Conservation (phyloP, 2,113 vertebrate genomes). For the Sceloporus undulatus region DNA sequence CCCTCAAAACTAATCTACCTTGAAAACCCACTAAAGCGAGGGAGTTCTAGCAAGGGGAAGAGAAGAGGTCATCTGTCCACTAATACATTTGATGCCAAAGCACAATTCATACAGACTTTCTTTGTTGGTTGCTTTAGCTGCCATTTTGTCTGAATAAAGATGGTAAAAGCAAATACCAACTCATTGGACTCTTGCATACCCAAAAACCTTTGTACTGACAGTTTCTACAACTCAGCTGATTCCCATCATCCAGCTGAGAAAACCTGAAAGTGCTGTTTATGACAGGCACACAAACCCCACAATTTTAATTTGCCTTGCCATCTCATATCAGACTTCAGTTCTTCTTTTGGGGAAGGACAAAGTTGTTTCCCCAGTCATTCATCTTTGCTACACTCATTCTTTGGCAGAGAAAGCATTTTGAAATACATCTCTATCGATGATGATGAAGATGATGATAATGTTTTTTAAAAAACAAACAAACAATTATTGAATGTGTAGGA, state of each 20-base stretch:
- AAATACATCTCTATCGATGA: neutral
- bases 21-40: slow-evolving; percentile 1
- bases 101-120: neutral
- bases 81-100: slow-evolving; percentile 20
- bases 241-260: neutral
- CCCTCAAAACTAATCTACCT: slow-evolving; percentile 2
- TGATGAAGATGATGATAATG: slow-evolving; percentile 12
- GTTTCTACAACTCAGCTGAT: slow-evolving; percentile 49
- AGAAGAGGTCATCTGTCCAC: slow-evolving; percentile 24
- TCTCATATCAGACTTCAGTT: slow-evolving; percentile 48
- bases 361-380: slow-evolving; percentile 65
- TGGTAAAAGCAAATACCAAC: neutral
- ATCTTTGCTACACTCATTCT: slow-evolving; percentile 75
- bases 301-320: slow-evolving; percentile 68
- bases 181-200: neutral
- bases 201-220: slow-evolving; percentile 45
- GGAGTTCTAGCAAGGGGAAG: neutral
- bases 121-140: neutral
- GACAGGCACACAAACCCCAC: neutral
- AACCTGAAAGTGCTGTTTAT: slow-evolving; percentile 53
- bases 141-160: slow-evolving; percentile 20
- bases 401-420: slow-evolving; percentile 63
- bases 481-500: slow-evolving; percentile 60
- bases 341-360: slow-evolving; percentile 68
- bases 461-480: slow-evolving; percentile 40